Base-by-base conservation (phyloP, 2,888 invertebrate genomes). In the Pinctada fucata region DNA sequence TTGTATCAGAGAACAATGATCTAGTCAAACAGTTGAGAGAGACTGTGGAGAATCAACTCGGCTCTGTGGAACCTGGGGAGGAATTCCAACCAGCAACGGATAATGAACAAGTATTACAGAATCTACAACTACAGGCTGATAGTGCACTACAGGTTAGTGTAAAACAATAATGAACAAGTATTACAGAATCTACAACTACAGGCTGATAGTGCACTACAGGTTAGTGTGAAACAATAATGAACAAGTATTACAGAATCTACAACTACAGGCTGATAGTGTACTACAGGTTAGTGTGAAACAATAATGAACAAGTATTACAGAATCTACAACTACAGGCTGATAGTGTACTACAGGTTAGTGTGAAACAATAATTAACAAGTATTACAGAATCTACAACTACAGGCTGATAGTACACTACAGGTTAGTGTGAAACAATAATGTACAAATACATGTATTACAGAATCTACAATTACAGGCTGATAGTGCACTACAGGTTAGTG, bases 251-350 rank as follows among this genome's bases (percentile, higher is more conserved):
- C 82, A 83, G 63, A 90, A 90, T 73, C 82, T 91, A 3, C 89
- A 90, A 75, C 78, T 84, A 58, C 91, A 91, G 80, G 82, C 89
- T 4, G 84, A 87, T 50, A 79, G 83, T 70, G 88, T 88, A 31
- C 77, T 86, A 69, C 86, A 87, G 85, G 89, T 89, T 73, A 78
- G 13, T 2, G 5, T 31, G 1, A 2, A n/a, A 51, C 31, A 31
- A 79, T 45, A 87, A 90, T 70, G 89, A 88, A 45, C 86, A 89
- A 79, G 78, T 89, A 50, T 49, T 90, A 63, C 82, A 83, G 63
- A 90, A 90, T 73, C 82, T 91, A 3, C 89, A 90, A 75, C 78
- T 84, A 58, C 91, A 91, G 80, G 82, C 89, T 4, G 84, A 87
- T 50, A 79, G 83, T 70, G 88, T 88, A 31, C 77, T 86, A 69